phyloP scores from a whole-genome alignment of 1,140 invertebrate genomes.

The Cepaea nemoralis region DNA sequence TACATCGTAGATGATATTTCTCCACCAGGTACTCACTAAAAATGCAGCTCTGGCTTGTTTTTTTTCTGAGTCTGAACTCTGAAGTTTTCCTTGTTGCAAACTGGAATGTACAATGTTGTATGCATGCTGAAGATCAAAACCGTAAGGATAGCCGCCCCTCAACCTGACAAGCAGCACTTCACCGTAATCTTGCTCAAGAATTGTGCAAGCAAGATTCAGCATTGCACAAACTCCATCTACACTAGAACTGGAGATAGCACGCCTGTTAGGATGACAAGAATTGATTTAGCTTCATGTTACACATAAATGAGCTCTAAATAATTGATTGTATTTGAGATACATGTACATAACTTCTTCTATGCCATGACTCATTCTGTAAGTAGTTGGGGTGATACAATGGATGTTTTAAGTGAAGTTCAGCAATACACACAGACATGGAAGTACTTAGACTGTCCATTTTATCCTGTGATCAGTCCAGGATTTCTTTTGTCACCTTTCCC shows the following conservation, averaged over 20 bases:
- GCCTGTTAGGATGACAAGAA: slow-evolving; percentile 73
- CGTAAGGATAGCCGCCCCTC: slow-evolving; percentile 82
- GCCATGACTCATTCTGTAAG: too few species aligned
- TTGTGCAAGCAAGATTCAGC: slow-evolving; percentile 91
- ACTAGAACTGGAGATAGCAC: slow-evolving; percentile 89
- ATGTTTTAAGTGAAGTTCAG: too few species aligned
- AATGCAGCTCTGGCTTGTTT: slow-evolving; percentile 78
- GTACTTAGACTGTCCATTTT: too few species aligned
- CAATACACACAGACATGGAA: too few species aligned
- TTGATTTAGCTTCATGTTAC: not conserved
- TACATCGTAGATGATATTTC: too few species aligned
- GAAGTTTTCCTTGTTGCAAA: slow-evolving; percentile 85
- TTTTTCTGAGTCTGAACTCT: slow-evolving; percentile 85
- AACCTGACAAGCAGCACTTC: slow-evolving; percentile 83
- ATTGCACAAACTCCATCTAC: slow-evolving; percentile 96
- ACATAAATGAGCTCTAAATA: too few species aligned
- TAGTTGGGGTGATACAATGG: too few species aligned
- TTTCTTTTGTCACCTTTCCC: too few species aligned
- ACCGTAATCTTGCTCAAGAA: slow-evolving; percentile 89
- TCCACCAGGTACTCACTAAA: slow-evolving; percentile 75
- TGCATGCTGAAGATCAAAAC: slow-evolving; percentile 71
- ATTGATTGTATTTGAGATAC: too few species aligned
- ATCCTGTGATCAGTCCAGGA: too few species aligned
- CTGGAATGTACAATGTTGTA: slow-evolving; percentile 83
- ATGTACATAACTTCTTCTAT: too few species aligned